A percentile compares a stretch with the other conserved stretches of the same genome.
Conservation (phyloP, 1,140 invertebrate genomes). For the Ganaspis sp. region DNA sequence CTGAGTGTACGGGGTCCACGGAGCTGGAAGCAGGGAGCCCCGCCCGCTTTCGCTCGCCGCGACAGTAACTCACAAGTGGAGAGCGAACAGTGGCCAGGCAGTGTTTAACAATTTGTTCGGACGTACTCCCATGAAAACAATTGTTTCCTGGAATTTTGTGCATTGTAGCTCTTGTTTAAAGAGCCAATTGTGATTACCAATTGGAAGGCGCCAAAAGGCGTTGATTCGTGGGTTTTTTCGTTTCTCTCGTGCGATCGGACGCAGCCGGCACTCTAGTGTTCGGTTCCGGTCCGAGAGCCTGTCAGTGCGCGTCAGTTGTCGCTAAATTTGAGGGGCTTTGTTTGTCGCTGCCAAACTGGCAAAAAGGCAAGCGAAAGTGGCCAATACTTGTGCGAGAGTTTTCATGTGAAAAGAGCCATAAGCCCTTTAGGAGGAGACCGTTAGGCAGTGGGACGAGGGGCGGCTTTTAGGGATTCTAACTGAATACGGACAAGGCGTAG, state of each 20-base stretch:
- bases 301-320: conserved; percentile 23
- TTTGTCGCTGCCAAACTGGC: not conserved
- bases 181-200: not conserved
- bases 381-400: not conserved
- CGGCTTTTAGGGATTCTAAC: conserved; percentile 19
- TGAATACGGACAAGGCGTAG: conserved; percentile 5
- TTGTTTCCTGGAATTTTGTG: not conserved
- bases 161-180: not conserved
- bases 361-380: not conserved
- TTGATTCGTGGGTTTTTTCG: not conserved
- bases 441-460: not conserved
- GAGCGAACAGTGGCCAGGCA: not conserved
- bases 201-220: not conserved
- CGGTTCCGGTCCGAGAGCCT: conserved; percentile 13
- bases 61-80: not conserved
- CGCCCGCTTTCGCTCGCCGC: not conserved
- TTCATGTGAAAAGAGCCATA: not conserved
- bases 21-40: conserved; percentile 2
- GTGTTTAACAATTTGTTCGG: not conserved
- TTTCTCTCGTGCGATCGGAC: not conserved
- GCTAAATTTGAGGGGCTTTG: not conserved
- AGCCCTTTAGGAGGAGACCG: conserved; percentile 1
- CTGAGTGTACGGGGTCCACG: conserved; percentile 16
- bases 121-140: not conserved
- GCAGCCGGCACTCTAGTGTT: conserved; percentile 18